Evolutionary conservation across 2,113 vertebrate genomes (phyloP).

Genomic region (Phyllopteryx taeniolatus): DNA sequence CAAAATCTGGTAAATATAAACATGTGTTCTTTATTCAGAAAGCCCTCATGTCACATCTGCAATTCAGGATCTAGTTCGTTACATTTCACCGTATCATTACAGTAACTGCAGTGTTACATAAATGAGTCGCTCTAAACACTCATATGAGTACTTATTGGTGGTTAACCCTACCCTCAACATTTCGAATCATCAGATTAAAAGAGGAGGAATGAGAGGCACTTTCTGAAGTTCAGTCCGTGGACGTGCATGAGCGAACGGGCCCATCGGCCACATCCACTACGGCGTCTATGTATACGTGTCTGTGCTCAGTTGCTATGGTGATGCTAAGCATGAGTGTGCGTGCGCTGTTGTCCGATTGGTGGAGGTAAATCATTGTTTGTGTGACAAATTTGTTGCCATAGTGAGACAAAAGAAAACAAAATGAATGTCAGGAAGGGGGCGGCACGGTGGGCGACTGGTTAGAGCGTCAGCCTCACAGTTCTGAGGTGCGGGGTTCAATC

Average conservation of each 20-base stretch:
- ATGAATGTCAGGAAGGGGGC: background rate
- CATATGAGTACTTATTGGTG: too few relatives aligned
- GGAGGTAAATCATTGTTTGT: background rate
- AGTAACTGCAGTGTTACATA: too few relatives aligned
- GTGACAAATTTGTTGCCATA: background rate
- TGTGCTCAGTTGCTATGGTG: conserved; percentile 44
- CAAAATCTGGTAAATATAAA: background rate
- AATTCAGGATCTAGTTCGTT: too few relatives aligned
- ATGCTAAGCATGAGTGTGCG: conserved; percentile 43
- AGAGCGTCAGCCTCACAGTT: too few relatives aligned
- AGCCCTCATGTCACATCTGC: background rate
- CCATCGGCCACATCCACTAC: background rate
- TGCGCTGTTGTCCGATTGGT: conserved; percentile 43
- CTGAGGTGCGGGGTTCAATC: too few relatives aligned
- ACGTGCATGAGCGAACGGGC: background rate
- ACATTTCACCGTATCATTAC: too few relatives aligned
- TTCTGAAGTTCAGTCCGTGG: background rate
- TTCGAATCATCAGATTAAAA: background rate
- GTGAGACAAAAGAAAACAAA: background rate
- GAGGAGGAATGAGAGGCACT: background rate
- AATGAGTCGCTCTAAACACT: too few relatives aligned
- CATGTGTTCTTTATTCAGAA: background rate
- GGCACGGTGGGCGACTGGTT: too few relatives aligned
- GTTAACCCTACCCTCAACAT: background rate
- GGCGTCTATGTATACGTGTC: background rate